Conservation (phyloP, 2,888 invertebrate species). For the Mechanitis messenoides region DNA sequence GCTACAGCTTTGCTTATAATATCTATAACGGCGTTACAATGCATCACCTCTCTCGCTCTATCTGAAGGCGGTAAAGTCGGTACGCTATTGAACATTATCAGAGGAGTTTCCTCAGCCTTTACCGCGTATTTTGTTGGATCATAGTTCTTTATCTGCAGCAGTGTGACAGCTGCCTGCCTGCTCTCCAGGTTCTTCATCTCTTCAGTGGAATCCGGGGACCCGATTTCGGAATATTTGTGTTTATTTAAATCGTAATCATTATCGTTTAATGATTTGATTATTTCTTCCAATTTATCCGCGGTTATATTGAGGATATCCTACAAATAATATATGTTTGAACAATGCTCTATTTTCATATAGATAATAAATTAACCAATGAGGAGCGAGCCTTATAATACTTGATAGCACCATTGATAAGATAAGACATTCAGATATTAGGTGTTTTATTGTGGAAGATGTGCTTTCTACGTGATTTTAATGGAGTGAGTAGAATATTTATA, state of each 20-base stretch:
- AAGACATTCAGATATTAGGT: conserved; percentile 50
- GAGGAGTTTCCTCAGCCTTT: conserved; percentile 68
- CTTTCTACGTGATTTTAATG: conserved; percentile 36
- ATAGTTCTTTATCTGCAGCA: conserved; percentile 72
- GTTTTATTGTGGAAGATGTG: conserved; percentile 64
- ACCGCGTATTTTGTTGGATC: conserved; percentile 68
- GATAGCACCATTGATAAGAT: conserved; percentile 72
- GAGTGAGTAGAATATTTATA: conserved; percentile 50
- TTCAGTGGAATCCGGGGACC: conserved; percentile 71
- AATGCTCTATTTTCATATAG: conserved; percentile 50
- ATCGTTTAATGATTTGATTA: conserved; percentile 69
- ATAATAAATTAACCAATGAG: conserved; percentile 67
- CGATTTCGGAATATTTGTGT: conserved; percentile 63
- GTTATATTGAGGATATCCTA: conserved; percentile 78
- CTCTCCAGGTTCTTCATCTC: conserved; percentile 74
- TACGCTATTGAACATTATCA: conserved; percentile 77
- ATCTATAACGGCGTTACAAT: conserved; percentile 73
- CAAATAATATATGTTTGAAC: conserved; percentile 58
- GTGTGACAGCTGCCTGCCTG: conserved; percentile 71
- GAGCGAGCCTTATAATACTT: conserved; percentile 48
- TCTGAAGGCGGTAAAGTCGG: conserved; percentile 75
- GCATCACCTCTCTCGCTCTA: conserved; percentile 71
- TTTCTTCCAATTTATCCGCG: conserved; percentile 76
- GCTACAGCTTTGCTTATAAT: conserved; percentile 73
- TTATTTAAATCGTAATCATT: conserved; percentile 53